phyloP scores from a whole-genome alignment of 92 coral and sea anemone genomes.

The Zoanthus solanderi region DNA sequence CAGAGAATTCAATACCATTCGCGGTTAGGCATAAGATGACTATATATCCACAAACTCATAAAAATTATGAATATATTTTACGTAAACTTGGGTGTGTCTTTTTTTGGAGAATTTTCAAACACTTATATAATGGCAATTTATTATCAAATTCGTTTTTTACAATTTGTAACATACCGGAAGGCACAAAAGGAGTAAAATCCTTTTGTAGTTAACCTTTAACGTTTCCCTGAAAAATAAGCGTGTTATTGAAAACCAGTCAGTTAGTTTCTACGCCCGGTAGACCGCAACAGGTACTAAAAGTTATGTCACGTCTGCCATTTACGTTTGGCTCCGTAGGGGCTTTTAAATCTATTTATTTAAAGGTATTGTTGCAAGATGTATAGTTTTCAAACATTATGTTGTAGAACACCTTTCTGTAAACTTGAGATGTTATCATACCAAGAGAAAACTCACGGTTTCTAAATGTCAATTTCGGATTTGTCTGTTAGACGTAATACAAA shows the following conservation, averaged over 20 bases:
- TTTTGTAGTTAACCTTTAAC: neutral
- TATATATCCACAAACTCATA: too few relatives aligned
- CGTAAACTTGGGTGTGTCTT: neutral
- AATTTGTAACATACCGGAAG: neutral
- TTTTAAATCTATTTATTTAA: neutral
- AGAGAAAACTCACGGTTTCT: neutral
- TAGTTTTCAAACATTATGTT: neutral
- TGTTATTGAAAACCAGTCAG: neutral
- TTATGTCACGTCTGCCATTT: neutral
- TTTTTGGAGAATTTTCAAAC: neutral
- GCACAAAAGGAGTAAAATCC: neutral
- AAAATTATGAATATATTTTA: too few relatives aligned
- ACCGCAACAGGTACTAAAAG: neutral
- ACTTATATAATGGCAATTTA: neutral
- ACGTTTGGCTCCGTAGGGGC: neutral
- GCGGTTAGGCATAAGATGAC: too few relatives aligned
- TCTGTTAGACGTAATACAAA: neutral
- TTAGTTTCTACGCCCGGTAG: neutral
- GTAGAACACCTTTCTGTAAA: neutral
- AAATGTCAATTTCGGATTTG: neutral
- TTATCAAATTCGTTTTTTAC: too few relatives aligned
- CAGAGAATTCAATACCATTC: too few relatives aligned
- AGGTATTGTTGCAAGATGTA: neutral
- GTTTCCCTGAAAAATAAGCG: neutral
- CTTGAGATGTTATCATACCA: neutral